A percentile compares a stretch with the other conserved stretches of the same genome.
phyloP scores from a whole-genome alignment of 2,797 vertebrate genomes.

The Neosalanx taihuensis region DNA sequence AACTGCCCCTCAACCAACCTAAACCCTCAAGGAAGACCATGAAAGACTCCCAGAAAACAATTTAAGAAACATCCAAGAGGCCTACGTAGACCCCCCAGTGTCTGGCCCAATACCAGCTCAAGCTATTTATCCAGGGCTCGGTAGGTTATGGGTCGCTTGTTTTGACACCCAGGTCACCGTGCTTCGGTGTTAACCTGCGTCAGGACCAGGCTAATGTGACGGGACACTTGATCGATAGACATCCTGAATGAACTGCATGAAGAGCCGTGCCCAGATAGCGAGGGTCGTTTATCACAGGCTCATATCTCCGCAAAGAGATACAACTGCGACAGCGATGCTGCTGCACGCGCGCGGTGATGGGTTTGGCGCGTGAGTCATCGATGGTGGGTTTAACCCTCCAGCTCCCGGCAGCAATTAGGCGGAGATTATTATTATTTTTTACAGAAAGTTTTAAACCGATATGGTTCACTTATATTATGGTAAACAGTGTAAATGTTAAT shows the following conservation, averaged over 20 bases:
- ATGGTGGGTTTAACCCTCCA: slow-evolving; percentile 68
- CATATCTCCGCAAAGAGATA: slow-evolving; percentile 41
- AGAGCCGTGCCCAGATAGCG: slow-evolving; percentile 35
- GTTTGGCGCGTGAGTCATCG: slow-evolving; percentile 75
- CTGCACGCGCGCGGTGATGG: slow-evolving; percentile 38
- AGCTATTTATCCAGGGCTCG: too few species aligned
- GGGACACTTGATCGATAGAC: slow-evolving; percentile 28
- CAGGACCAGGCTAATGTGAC: not conserved
- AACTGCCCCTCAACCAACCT: too few species aligned
- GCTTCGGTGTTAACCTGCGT: slow-evolving; percentile 8
- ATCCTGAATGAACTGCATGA: slow-evolving; percentile 37
- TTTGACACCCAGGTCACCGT: not conserved
- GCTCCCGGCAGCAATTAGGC: slow-evolving; percentile 18
- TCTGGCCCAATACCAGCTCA: too few species aligned
- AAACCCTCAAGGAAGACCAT: too few species aligned
- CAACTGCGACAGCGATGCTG: slow-evolving; percentile 68
- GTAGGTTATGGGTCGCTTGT: too few species aligned
- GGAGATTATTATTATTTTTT: not conserved
- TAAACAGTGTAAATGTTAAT: not conserved
- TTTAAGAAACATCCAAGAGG: too few species aligned
- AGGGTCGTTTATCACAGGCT: slow-evolving; percentile 56
- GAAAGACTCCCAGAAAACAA: too few species aligned
- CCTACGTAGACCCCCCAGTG: too few species aligned
- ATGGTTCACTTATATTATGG: not conserved
- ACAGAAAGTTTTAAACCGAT: not conserved